These are phyloP conservation scores for Mustela nigripes DNA, from an alignment of 2,113 vertebrate species.

Conservation along the genomic window DNA sequence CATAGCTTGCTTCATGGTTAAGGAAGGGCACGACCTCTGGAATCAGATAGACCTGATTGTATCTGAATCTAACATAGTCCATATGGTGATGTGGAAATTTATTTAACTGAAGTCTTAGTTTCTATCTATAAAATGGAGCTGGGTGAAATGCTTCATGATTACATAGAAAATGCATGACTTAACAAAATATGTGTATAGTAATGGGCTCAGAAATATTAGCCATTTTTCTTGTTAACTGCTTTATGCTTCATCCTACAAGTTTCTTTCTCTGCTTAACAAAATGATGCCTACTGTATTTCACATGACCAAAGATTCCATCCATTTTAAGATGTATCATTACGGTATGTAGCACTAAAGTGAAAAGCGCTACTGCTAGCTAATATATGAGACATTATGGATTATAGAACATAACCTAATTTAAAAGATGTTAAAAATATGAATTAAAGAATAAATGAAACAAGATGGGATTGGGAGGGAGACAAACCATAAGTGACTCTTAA, in stretches of 20 bases:
- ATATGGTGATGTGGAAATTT: not conserved
- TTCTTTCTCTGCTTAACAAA: constrained; percentile 28
- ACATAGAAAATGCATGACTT: not conserved
- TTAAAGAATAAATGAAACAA: not conserved
- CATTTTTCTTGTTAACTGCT: not conserved
- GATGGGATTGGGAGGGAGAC: too few species aligned
- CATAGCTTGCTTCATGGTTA: too few species aligned
- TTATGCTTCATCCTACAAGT: not conserved
- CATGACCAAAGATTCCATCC: not conserved
- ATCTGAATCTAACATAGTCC: not conserved
- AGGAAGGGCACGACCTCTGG: not conserved
- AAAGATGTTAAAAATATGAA: not conserved
- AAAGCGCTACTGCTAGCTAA: not conserved
- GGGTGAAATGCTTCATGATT: not conserved
- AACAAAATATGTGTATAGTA: not conserved
- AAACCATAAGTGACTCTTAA: too few species aligned
- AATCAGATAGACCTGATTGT: not conserved
- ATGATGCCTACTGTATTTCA: not conserved
- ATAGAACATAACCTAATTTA: not conserved
- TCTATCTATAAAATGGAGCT: not conserved
- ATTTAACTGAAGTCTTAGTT: not conserved
- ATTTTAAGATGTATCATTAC: not conserved
- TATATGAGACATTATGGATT: not conserved
- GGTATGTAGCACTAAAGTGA: not conserved
- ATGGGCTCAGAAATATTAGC: not conserved